Conservation (phyloP, 2,797 vertebrate genomes). For the Typhlichthys eigenmanni region DNA sequence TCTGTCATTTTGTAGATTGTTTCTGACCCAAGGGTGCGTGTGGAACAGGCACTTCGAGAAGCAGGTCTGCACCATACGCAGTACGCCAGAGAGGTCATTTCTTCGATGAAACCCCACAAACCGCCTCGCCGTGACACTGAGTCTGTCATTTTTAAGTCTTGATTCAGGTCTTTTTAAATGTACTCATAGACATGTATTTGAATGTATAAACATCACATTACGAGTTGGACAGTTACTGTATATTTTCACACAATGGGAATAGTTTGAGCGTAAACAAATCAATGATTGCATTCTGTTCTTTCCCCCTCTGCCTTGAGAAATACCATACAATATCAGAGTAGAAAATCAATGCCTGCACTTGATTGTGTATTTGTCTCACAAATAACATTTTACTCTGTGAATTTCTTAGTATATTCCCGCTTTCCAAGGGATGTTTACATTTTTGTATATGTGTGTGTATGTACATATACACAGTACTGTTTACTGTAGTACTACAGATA, state of each 20-base stretch:
- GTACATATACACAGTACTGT: not conserved
- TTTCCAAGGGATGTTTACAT: not conserved
- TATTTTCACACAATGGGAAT: not conserved
- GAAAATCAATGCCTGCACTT: too few relatives aligned
- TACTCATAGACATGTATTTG: conserved; percentile 3
- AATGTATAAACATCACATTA: conserved; percentile 2
- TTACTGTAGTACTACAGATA: too few relatives aligned
- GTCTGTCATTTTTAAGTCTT: conserved; percentile 78
- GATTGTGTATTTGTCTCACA: conserved; percentile 6
- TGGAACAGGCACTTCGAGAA: conserved; percentile 86
- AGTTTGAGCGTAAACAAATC: not conserved
- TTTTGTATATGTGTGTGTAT: conserved; percentile 1
- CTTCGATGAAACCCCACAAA: conserved; percentile 81
- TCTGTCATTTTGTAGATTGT: conserved; percentile 81
- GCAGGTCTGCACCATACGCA: conserved; percentile 86
- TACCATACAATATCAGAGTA: conserved; percentile 3
- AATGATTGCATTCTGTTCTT: not conserved
- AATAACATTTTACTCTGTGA: not conserved
- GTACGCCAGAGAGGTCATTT: conserved; percentile 86
- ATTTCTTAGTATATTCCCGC: conserved; percentile 4
- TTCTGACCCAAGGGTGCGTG: conserved; percentile 87
- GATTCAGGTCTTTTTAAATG: conserved; percentile 13
- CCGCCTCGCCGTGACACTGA: conserved; percentile 86
- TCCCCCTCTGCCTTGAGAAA: conserved; percentile 14
- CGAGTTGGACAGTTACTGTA: not conserved